phyloP scores from a whole-genome alignment of 2,113 vertebrate species.

The Centropristis striata region DNA sequence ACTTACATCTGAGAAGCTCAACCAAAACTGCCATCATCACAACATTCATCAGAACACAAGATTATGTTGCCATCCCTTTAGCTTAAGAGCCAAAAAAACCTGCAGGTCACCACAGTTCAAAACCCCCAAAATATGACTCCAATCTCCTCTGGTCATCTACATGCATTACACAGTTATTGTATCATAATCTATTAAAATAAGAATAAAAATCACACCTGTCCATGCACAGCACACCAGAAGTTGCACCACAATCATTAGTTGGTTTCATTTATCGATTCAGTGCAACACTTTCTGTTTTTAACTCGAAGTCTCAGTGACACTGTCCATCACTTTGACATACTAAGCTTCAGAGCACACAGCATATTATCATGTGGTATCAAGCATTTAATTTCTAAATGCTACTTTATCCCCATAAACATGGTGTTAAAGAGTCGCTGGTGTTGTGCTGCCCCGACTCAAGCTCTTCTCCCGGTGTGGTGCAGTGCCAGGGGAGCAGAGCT shows the following conservation, averaged over 20 bases:
- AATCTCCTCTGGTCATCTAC: neutral
- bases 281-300: neutral
- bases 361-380: constrained; percentile 50
- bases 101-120: no score
- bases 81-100: neutral
- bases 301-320: neutral
- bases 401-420: constrained; percentile 79
- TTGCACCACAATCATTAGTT: neutral
- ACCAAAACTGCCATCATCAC: neutral
- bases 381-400: constrained; percentile 62
- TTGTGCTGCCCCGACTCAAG: constrained; percentile 60
- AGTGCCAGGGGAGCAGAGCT: constrained; percentile 75
- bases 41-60: neutral
- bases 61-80: neutral
- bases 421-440: constrained; percentile 76
- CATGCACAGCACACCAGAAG: neutral
- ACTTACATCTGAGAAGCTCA: constrained; percentile 8
- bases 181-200: no score
- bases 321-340: constrained; percentile 39
- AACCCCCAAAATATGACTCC: neutral
- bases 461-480: constrained; percentile 58
- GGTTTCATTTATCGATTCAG: neutral
- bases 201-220: no score
- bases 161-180: neutral
- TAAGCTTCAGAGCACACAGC: constrained; percentile 52